These are phyloP conservation scores for Aplodontia rufa DNA, from an alignment of 2,113 vertebrate species.

Conservation along the genomic window DNA sequence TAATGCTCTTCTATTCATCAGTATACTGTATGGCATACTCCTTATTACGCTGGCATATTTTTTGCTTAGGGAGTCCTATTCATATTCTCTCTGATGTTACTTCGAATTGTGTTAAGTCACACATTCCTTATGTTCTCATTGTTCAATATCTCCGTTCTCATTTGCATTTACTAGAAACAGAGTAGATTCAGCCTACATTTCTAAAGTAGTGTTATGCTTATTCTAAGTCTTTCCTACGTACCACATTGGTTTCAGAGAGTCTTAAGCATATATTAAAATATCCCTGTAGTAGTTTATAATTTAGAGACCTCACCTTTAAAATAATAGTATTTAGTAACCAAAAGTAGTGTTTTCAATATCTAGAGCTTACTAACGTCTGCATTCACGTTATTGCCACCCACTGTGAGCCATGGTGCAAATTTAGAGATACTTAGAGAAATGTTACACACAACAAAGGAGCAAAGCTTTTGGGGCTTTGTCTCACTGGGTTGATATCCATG, in stretches of 20 bases:
- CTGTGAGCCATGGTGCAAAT: neutral
- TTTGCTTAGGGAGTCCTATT: neutral
- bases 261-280: neutral
- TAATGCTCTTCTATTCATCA: neutral
- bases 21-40: neutral
- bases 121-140: neutral
- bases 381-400: neutral
- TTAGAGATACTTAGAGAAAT: neutral
- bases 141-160: neutral
- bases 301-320: neutral
- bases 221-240: conserved; percentile 15
- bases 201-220: neutral
- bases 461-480: neutral
- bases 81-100: neutral
- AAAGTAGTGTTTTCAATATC: neutral
- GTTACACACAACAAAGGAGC: neutral
- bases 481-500: neutral
- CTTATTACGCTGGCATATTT: neutral
- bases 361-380: neutral
- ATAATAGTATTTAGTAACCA: neutral
- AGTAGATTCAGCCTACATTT: neutral
- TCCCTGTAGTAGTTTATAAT: neutral
- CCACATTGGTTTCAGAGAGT: neutral
- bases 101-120: neutral
- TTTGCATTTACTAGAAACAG: neutral